These are phyloP conservation scores for Brenthis hecate DNA, from an alignment of 2,888 invertebrate genomes.

Conservation along the genomic window DNA sequence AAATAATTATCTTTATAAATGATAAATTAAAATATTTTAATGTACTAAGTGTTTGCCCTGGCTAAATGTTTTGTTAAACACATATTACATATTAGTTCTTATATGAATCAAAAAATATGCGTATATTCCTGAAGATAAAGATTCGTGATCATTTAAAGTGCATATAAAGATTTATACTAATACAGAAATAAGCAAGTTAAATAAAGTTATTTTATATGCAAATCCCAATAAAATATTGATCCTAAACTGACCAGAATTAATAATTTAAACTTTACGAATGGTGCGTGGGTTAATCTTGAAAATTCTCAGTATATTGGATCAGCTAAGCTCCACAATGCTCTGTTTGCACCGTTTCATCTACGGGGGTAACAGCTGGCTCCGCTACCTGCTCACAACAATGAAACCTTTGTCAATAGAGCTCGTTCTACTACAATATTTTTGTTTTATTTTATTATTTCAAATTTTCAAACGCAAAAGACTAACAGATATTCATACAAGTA, in stretches of 20 bases:
- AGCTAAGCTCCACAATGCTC: constrained; percentile 56
- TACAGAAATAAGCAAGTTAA: no score
- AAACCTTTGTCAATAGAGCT: constrained; percentile 66
- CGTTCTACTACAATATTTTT: constrained; percentile 56
- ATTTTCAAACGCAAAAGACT: constrained; percentile 40
- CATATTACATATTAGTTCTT: no score
- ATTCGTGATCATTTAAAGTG: no score
- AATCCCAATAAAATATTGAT: background rate
- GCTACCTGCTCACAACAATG: constrained; percentile 76
- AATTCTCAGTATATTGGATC: constrained; percentile 51
- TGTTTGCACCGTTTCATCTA: constrained; percentile 60
- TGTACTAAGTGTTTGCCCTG: no score
- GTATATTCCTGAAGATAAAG: no score
- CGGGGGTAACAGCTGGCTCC: constrained; percentile 66
- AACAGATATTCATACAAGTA: constrained; percentile 26
- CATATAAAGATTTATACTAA: no score
- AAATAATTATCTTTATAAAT: no score
- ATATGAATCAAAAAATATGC: no score
- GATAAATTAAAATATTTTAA: no score
- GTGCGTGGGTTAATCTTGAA: constrained; percentile 52
- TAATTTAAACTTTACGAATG: constrained; percentile 25
- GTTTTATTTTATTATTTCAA: constrained; percentile 46
- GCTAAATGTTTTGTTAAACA: no score
- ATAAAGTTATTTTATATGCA: background rate
- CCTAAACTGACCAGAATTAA: background rate